These are phyloP conservation scores for Podiceps cristatus DNA, from an alignment of 2,113 vertebrate genomes.

Conservation along the genomic window DNA sequence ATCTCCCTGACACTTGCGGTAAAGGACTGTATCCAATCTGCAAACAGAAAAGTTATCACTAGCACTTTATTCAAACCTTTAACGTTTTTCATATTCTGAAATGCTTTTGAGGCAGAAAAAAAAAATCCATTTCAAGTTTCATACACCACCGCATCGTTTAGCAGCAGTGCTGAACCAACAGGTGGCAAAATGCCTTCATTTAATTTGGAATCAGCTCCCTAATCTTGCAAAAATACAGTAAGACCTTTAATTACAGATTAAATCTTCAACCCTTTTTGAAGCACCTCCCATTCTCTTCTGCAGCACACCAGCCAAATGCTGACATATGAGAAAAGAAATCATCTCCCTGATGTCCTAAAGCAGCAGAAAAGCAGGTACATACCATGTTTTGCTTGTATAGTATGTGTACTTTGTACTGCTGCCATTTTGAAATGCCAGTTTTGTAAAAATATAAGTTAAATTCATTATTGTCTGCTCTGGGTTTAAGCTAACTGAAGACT, in stretches of 20 bases:
- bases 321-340: not conserved
- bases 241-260: not conserved
- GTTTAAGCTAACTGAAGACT: not conserved
- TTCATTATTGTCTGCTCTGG: not conserved
- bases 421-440: not conserved
- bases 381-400: not conserved
- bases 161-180: not conserved
- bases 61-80: not conserved
- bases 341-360: not conserved
- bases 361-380: not conserved
- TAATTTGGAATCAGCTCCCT: not conserved
- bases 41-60: not conserved
- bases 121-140: not conserved
- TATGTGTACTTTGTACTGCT: not conserved
- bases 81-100: not conserved
- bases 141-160: not conserved
- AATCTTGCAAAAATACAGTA: not conserved
- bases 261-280: not conserved
- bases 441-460: not conserved
- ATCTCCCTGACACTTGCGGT: conserved; percentile 95
- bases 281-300: not conserved
- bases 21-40: conserved; percentile 92
- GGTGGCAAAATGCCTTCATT: not conserved
- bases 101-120: not conserved
- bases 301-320: not conserved